Base-by-base conservation (phyloP, 92 coral and sea anemone species). In the Palythoa heliodiscus region DNA sequence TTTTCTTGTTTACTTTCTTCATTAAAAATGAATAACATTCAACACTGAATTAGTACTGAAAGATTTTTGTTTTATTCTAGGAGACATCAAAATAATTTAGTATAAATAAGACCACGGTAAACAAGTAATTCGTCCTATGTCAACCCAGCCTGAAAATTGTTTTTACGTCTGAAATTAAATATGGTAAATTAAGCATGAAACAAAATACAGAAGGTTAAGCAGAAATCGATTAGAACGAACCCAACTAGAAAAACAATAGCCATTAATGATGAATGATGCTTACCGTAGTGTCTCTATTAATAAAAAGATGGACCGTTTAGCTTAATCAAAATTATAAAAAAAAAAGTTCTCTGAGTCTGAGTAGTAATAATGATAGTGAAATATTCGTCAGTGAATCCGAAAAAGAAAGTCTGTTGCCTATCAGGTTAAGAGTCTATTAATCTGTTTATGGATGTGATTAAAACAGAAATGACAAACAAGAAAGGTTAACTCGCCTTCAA, bases 401-500 rank as follows among this genome's bases (percentile, higher is more conserved):
- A 8, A 43, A 43, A 43, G 50, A 43, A 43, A 43, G 50, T 7
- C 7, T 8, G 50, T 0, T 43, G 9, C 50, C 50, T 8, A 8
- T 43, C 50, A 43, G 9, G 0, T 43, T 29, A 29, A 43, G 4
- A 43, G 50, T 43, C 9, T 1, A 43, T 3, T 5, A 43, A 43
- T 5, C 50, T 43, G 50, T 43, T 43, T 43, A 29, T 29, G 50
- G 50, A 0, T 5, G 9, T 43, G 50, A 5, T 3, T 43, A 43
- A 43, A 43, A 43, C n/a, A n/a, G 1, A 29, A 29, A 43, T 7
- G 9, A 6, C 50, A 16, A 4, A 39, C 23, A 35, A 5, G 22
- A 2, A 20, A 14, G 19, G n/a, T 10, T 11, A 22, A n/a, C 95
- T 91, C 77, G 93, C 98, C 93, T 95, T 95, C 47, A 95, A 82